A percentile compares a stretch with the other conserved stretches of the same genome.
Evolutionary conservation across 2,113 vertebrate genomes (phyloP).

Genomic region (Ascaphus truei): DNA sequence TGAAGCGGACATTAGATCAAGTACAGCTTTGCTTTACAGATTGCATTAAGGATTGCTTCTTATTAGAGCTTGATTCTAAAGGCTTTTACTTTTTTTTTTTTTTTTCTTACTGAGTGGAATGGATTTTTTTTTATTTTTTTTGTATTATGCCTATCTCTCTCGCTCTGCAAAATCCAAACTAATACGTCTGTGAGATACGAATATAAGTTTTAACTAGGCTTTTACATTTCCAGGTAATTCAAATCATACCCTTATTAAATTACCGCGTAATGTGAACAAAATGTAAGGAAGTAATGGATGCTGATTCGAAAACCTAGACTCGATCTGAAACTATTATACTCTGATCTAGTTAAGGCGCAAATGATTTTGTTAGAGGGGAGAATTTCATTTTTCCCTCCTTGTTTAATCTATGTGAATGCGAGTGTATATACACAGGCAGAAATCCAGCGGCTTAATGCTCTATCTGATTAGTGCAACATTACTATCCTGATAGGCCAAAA

Average conservation of each 20-base stretch:
- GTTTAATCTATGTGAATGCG: constrained; percentile 49
- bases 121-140: constrained; percentile 25
- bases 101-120: constrained; percentile 23
- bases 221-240: constrained; percentile 18
- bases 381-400: constrained; percentile 25
- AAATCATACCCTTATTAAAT: constrained; percentile 18
- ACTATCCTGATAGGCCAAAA: constrained; percentile 45
- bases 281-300: background rate
- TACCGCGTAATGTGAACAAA: background rate
- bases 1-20: constrained; percentile 36
- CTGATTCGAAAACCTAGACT: constrained; percentile 4
- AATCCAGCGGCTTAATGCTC: constrained; percentile 53
- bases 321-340: background rate
- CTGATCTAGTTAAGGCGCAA: background rate
- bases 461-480: constrained; percentile 55
- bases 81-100: constrained; percentile 8
- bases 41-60: constrained; percentile 34
- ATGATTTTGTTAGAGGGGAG: background rate
- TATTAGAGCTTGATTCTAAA: constrained; percentile 24
- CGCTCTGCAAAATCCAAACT: constrained; percentile 5
- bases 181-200: constrained; percentile 13
- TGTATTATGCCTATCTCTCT: background rate
- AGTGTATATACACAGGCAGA: constrained; percentile 41
- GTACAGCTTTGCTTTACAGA: constrained; percentile 28
- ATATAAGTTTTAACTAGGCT: constrained; percentile 27